phyloP scores from a whole-genome alignment of 2,888 invertebrate species.

The Ectemnius lituratus region DNA sequence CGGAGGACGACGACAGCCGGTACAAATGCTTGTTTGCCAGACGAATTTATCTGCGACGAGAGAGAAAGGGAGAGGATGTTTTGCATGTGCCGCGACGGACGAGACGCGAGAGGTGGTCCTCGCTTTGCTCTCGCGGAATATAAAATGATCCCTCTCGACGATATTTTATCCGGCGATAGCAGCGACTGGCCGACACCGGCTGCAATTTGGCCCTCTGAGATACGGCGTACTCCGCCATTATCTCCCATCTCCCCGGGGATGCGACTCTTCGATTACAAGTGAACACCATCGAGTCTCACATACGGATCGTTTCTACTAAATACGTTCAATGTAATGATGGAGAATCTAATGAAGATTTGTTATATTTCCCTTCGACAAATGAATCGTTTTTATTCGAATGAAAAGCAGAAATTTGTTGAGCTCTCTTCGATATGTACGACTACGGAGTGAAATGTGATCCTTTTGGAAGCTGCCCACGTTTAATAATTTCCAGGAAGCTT shows the following conservation, averaged over 20 bases:
- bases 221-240: neutral
- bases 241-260: conserved; percentile 5
- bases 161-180: conserved; percentile 13
- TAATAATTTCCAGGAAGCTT: conserved; percentile 65
- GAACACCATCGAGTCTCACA: no score
- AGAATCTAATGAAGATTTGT: neutral
- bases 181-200: neutral
- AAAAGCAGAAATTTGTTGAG: no score
- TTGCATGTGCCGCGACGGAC: conserved; percentile 12
- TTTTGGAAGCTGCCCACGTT: conserved; percentile 59
- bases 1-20: conserved; percentile 38
- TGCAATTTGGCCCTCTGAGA: conserved; percentile 1
- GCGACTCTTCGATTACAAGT: neutral
- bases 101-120: neutral
- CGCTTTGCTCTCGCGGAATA: conserved; percentile 1
- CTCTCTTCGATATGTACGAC: neutral
- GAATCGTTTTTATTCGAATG: no score
- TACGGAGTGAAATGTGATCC: neutral
- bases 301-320: neutral
- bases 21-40: conserved; percentile 51
- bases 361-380: no score
- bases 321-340: conserved; percentile 23
- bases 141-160: conserved; percentile 13
- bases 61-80: conserved; percentile 20
- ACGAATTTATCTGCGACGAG: conserved; percentile 56